Conservation (phyloP, 35 echinoderm and acorn worm species). For the Heliocidaris tuberculata region DNA sequence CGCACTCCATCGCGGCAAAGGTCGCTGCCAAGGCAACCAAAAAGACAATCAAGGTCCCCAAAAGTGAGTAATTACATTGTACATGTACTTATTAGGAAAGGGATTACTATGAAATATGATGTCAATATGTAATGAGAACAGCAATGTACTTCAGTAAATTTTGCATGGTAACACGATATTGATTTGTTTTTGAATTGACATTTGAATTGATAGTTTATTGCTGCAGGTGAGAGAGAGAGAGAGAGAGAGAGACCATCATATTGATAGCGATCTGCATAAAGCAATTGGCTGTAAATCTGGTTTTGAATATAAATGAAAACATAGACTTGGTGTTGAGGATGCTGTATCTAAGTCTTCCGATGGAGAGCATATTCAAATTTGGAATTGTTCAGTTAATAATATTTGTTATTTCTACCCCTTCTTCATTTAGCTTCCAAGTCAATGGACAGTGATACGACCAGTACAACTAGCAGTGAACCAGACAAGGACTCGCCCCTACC, state of each 20-base stretch:
- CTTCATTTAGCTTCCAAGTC: conserved; percentile 49
- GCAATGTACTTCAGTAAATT: background rate
- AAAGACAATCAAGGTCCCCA: conserved; percentile 67
- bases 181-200: background rate
- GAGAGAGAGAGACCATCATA: too few species aligned
- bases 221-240: background rate
- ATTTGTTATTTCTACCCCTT: background rate
- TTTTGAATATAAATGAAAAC: too few species aligned
- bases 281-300: too few species aligned
- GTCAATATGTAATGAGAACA: background rate
- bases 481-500: conserved; percentile 98
- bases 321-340: too few species aligned
- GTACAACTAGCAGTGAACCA: conserved; percentile 88
- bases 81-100: background rate
- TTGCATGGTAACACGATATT: conserved; percentile 7
- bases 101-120: background rate
- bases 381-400: too few species aligned
- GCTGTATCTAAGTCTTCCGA: too few species aligned
- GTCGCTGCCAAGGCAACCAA: conserved; percentile 89
- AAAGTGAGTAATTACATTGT: background rate
- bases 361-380: too few species aligned
- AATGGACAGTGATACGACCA: conserved; percentile 75
- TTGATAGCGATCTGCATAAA: too few species aligned
- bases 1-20: conserved; percentile 91
- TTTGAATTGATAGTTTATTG: background rate